A percentile compares a stretch with the other conserved stretches of the same genome.
Conservation (phyloP, 2,797 vertebrate genomes). For the Rousettus madagascariensis region DNA sequence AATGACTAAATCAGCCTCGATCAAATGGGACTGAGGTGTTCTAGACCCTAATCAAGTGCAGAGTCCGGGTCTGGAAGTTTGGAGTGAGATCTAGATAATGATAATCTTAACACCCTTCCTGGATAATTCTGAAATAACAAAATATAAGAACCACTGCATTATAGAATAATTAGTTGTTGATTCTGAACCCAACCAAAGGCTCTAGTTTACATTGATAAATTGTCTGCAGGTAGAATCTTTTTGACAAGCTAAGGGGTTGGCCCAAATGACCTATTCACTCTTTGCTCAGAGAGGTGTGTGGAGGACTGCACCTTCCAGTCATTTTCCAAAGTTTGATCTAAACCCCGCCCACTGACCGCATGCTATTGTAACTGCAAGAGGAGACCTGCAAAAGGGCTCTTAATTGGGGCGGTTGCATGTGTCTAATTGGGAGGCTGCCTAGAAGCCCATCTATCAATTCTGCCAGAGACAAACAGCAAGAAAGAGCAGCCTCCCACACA, state of each 20-base stretch:
- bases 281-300: background rate
- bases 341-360: background rate
- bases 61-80: background rate
- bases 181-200: background rate
- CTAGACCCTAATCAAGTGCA: background rate
- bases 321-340: background rate
- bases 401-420: constrained; percentile 21
- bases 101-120: background rate
- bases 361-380: rapidly evolving
- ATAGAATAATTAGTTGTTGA: background rate
- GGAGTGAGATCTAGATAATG: background rate
- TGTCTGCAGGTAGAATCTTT: background rate
- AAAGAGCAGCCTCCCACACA: constrained; percentile 55
- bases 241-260: background rate
- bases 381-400: background rate
- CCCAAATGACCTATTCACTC: background rate
- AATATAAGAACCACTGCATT: background rate
- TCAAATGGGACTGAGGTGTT: background rate
- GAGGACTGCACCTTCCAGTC: background rate
- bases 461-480: constrained; percentile 57
- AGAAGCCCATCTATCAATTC: constrained; percentile 53
- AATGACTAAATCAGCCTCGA: background rate
- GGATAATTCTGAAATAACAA: background rate
- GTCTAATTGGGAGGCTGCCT: constrained; percentile 32
- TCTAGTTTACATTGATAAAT: background rate